phyloP scores from a whole-genome alignment of 2,113 vertebrate species.

The Picathartes gymnocephalus region DNA sequence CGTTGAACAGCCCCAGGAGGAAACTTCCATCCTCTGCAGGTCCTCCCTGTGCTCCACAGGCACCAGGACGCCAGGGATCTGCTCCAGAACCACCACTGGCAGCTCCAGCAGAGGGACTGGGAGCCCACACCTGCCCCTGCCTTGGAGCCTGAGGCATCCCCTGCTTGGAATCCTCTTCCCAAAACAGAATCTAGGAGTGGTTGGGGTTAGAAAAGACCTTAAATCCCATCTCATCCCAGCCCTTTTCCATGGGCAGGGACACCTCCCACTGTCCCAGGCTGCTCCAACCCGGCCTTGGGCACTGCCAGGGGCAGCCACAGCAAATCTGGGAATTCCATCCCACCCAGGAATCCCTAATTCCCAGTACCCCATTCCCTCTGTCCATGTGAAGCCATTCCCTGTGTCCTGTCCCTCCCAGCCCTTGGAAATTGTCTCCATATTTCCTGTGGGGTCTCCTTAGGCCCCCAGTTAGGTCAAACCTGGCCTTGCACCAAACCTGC shows the following conservation, averaged over 20 bases:
- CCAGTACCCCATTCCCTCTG: neutral
- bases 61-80: neutral
- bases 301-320: neutral
- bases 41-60: fast-evolving
- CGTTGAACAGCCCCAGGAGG: neutral
- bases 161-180: too few species aligned
- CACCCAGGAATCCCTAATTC: neutral
- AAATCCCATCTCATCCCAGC: fast-evolving
- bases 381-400: neutral
- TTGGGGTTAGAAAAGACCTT: fast-evolving
- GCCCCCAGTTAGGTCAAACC: fast-evolving
- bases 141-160: too few species aligned
- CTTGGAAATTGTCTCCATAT: neutral
- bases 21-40: neutral
- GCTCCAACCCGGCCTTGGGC: neutral
- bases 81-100: fast-evolving
- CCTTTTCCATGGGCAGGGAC: neutral
- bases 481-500: neutral
- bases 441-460: neutral
- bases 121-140: fast-evolving
- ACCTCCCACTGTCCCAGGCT: neutral
- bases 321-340: neutral
- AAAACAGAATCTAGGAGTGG: too few species aligned
- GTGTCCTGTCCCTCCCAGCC: neutral
- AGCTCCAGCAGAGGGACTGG: neutral